A percentile compares a stretch with the other conserved stretches of the same genome.
phyloP scores from a whole-genome alignment of 2,113 vertebrate species.

The Syngnathus floridae region DNA sequence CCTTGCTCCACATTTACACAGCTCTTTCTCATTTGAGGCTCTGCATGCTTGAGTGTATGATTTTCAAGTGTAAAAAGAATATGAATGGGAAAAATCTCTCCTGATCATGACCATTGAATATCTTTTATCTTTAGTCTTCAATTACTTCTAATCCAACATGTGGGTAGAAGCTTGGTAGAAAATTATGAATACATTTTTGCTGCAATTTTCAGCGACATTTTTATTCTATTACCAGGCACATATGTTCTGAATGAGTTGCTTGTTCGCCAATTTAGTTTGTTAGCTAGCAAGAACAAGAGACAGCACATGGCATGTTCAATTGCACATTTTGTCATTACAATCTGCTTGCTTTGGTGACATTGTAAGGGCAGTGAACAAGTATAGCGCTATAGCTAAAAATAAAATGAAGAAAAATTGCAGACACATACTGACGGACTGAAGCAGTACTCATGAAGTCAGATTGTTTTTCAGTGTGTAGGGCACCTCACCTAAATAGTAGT shows the following conservation, averaged over 20 bases:
- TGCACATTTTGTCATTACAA: neutral
- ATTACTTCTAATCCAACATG: too few relatives aligned
- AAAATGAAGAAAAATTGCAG: too few relatives aligned
- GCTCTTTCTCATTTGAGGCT: conserved; percentile 46
- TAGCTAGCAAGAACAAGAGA: neutral
- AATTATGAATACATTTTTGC: neutral
- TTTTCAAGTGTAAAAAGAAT: neutral
- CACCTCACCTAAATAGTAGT: too few relatives aligned
- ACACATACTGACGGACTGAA: too few relatives aligned
- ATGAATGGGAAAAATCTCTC: neutral
- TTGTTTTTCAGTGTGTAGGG: too few relatives aligned
- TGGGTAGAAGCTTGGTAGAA: too few relatives aligned
- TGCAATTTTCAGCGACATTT: neutral
- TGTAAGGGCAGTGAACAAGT: too few relatives aligned
- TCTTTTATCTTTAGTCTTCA: neutral
- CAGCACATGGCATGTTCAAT: neutral
- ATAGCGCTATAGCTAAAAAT: too few relatives aligned
- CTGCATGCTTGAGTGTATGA: conserved; percentile 9
- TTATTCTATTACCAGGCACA: neutral
- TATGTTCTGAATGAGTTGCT: too few relatives aligned
- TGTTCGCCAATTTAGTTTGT: neutral
- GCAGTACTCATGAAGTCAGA: too few relatives aligned
- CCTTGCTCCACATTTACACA: conserved; percentile 41
- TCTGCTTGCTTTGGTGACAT: neutral
- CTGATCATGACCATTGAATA: neutral